Percentiles rank a stretch among this genome's conserved stretches.
Evolutionary conservation across 1,140 invertebrate species (phyloP).

Genomic region (Drosophila dunni): DNA sequence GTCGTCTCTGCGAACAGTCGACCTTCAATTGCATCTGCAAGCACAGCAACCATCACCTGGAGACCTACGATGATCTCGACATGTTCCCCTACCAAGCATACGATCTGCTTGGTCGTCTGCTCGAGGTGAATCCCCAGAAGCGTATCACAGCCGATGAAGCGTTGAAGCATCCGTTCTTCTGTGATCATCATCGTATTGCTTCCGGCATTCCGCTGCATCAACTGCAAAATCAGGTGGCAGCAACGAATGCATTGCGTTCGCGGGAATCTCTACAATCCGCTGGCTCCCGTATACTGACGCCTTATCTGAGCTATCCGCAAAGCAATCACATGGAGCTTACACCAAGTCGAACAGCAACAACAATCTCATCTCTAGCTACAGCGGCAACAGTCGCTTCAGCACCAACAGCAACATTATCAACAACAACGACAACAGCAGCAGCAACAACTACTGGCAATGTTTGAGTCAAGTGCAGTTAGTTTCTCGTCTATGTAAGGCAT

Average conservation of each 20-base stretch:
- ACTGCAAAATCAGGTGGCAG: slow-evolving; percentile 7
- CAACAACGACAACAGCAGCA: neutral
- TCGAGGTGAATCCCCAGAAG: slow-evolving; percentile 98
- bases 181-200: slow-evolving; percentile 61
- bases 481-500: slow-evolving; percentile 14
- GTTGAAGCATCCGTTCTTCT: slow-evolving; percentile 95
- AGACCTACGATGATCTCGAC: slow-evolving; percentile 65
- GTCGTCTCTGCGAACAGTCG: slow-evolving; percentile 74
- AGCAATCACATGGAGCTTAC: neutral
- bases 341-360: neutral
- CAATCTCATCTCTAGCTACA: neutral
- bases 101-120: slow-evolving; percentile 99
- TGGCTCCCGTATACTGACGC: slow-evolving; percentile 38
- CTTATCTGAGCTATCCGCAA: slow-evolving; percentile 35
- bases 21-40: slow-evolving; percentile 75
- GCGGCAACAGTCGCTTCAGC: neutral
- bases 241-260: neutral
- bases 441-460: slow-evolving; percentile 10
- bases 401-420: neutral
- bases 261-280: slow-evolving; percentile 36
- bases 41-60: slow-evolving; percentile 56
- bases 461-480: slow-evolving; percentile 21
- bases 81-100: slow-evolving; percentile 89
- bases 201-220: slow-evolving; percentile 35
- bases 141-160: slow-evolving; percentile 99